Conservation (phyloP, 1,140 invertebrate species). For the Camponotus pennsylvanicus region DNA sequence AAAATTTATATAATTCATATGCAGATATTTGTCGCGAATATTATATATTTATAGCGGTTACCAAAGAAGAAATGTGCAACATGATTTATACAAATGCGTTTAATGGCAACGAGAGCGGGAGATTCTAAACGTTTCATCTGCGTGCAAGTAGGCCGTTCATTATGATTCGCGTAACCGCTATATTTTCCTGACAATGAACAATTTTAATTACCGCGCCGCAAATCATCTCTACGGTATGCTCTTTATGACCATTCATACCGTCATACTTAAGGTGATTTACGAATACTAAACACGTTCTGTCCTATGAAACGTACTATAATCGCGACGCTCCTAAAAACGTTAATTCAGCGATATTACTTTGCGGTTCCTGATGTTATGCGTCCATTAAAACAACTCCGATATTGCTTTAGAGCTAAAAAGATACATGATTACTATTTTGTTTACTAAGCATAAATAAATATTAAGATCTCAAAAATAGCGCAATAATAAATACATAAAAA, state of each 20-base stretch:
- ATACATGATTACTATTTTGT: conserved; percentile 9
- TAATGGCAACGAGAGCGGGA: neutral
- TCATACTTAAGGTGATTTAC: conserved; percentile 32
- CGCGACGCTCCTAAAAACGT: neutral
- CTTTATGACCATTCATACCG: neutral
- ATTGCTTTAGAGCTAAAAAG: neutral
- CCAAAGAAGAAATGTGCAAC: neutral
- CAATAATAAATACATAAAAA: neutral
- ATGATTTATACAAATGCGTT: conserved; percentile 22
- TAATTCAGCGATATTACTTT: conserved; percentile 3
- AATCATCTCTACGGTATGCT: conserved; percentile 15
- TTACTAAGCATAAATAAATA: neutral
- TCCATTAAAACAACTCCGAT: neutral
- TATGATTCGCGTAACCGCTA: neutral
- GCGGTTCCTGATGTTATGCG: neutral
- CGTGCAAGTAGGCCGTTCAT: neutral
- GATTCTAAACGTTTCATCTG: conserved; percentile 9
- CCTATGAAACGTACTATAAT: neutral
- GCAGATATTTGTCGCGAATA: neutral
- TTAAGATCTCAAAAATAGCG: neutral
- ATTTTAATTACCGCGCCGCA: conserved; percentile 14
- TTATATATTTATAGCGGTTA: too few relatives aligned
- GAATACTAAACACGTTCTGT: conserved; percentile 6
- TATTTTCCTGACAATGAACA: conserved; percentile 38
- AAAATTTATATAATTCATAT: neutral